Base-by-base conservation (phyloP, 2,888 invertebrate genomes). In the Agonopterix alstromeriana region DNA sequence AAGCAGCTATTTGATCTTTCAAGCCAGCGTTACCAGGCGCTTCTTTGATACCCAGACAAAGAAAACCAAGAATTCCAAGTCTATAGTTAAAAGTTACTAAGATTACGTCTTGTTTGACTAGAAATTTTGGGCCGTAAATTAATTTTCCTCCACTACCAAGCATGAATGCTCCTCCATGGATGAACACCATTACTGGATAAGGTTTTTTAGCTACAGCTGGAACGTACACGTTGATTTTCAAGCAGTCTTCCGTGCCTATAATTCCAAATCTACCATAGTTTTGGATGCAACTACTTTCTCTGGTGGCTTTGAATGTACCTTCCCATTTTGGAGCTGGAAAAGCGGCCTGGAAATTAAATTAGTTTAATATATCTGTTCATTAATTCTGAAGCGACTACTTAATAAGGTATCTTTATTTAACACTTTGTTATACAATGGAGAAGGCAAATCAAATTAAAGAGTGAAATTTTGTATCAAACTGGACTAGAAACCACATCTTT, bases 1-100 rank as follows among this genome's bases (percentile, higher is more conserved):
- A 58, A 10, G 87, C 87, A 40, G 84, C 82, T 40, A 86, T 63
- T 54, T 87, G 87, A 48, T 88, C 87, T 65, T 83, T 86, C 1
- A 88, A 56, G 0, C 82, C 87, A 45, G 83, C 83, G 42, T 87
- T 88, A 2, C 87, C 87, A 4, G 87, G 87, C 0, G 80, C 87
- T 52, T 83, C 85, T 60, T 83, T 72, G 3, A 75, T 84, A 7
- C 79, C 77, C 8, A 88, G 67, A 57, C 87, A 87, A 11, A 78
- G 55, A 48, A 87, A 88, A 1, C 87, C 87, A 10, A 87, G 62
- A 1, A 71, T 69, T 35, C 84, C 84, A 47, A 88, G 67, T 57
- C 87, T 78, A 55, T 88, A 88, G 55, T 87, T 83, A 54, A 88
- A 80, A 2, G 86, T 84, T 0, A 86, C 80, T 55, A 87, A 42